A percentile compares a stretch with the other conserved stretches of the same genome.
Conservation (phyloP, 2,888 invertebrate species). For the Papilio protenor region DNA sequence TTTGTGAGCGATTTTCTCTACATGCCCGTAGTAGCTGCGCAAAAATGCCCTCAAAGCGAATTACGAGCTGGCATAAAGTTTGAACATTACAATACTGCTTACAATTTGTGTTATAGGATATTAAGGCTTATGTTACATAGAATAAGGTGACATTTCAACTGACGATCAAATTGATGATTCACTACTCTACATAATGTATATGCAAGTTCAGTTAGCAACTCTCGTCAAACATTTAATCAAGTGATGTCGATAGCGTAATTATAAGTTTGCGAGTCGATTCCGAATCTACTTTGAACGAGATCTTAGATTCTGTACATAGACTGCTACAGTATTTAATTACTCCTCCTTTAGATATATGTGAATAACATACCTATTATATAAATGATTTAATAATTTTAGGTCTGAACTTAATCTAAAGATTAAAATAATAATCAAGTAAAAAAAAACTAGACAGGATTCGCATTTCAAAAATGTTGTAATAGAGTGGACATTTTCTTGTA, state of each 20-base stretch:
- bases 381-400: background rate
- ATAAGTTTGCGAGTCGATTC: conserved; percentile 15
- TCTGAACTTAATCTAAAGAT: background rate
- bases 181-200: background rate
- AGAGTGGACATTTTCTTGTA: background rate
- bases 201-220: background rate
- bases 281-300: conserved; percentile 12
- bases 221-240: conserved; percentile 19
- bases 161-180: background rate
- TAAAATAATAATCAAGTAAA: too few relatives aligned
- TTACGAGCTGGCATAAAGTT: too few relatives aligned
- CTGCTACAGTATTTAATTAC: background rate
- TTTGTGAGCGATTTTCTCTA: too few relatives aligned
- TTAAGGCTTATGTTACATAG: background rate
- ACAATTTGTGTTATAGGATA: background rate
- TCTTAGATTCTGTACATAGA: background rate
- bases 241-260: conserved; percentile 18
- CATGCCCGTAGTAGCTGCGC: too few relatives aligned
- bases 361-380: background rate
- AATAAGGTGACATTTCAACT: background rate
- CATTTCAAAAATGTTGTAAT: background rate
- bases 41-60: too few relatives aligned
- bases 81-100: too few relatives aligned
- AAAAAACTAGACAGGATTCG: background rate
- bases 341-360: background rate